Percentiles rank a stretch among this genome's conserved stretches.
phyloP scores from a whole-genome alignment of 2,113 vertebrate species.

The Siphamia tubifer region DNA sequence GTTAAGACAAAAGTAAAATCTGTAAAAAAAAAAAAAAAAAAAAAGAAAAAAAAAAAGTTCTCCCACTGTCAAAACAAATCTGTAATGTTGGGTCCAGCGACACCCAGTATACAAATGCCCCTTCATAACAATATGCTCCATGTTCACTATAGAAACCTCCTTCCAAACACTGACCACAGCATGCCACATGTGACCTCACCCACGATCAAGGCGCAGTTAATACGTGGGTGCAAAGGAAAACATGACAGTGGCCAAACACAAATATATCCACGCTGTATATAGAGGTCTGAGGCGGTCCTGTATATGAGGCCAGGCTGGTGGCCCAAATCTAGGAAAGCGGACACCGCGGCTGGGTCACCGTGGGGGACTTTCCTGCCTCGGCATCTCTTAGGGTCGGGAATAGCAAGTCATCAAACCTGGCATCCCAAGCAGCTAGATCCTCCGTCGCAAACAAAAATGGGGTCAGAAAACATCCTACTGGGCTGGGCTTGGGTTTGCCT shows the following conservation, averaged over 20 bases:
- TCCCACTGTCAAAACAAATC: too few relatives aligned
- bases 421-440: conserved; percentile 35
- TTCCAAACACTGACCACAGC: conserved; percentile 16
- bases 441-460: conserved; percentile 3
- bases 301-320: conserved; percentile 32
- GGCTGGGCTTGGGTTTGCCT: conserved; percentile 22
- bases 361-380: conserved; percentile 71
- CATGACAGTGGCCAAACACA: conserved; percentile 41
- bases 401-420: conserved; percentile 69
- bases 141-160: conserved; percentile 12
- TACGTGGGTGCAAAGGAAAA: conserved; percentile 35
- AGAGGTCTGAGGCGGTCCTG: conserved; percentile 23
- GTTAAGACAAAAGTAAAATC: too few relatives aligned
- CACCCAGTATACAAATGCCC: not conserved
- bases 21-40: too few relatives aligned
- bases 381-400: conserved; percentile 47
- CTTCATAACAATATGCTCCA: not conserved
- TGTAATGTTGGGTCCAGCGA: too few relatives aligned
- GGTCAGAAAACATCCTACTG: conserved; percentile 29
- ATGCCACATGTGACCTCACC: conserved; percentile 24
- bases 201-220: conserved; percentile 30
- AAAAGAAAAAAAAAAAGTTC: too few relatives aligned
- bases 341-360: conserved; percentile 59
- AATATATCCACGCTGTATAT: conserved; percentile 60
- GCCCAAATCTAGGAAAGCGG: conserved; percentile 54